Percentiles rank a stretch among this genome's conserved stretches.
Evolutionary conservation across 2,113 vertebrate genomes (phyloP).

Genomic region (Candoia aspera): DNA sequence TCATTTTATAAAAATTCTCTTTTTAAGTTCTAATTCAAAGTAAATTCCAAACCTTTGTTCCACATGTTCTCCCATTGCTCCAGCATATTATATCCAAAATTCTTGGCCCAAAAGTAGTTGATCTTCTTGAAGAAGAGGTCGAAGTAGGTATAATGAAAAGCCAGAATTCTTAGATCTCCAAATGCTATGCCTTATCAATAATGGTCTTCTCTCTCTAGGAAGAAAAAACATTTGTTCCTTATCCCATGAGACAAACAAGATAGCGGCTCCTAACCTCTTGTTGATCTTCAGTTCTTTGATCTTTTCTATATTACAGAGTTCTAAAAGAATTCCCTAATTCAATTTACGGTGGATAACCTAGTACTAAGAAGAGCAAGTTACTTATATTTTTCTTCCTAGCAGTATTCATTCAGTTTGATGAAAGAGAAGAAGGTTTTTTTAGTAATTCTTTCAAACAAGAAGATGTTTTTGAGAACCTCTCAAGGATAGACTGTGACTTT

Average conservation of each 20-base stretch:
- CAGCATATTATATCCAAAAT: too few species aligned
- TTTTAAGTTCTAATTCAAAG: too few species aligned
- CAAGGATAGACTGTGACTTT: neutral
- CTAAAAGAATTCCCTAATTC: neutral
- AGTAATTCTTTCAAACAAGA: neutral
- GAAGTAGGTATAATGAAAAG: neutral
- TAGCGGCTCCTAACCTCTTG: neutral
- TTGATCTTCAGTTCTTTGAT: neutral
- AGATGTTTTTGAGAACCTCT: neutral
- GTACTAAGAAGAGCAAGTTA: neutral
- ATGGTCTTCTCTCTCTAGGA: neutral
- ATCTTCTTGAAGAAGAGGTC: neutral
- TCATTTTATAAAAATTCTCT: too few species aligned
- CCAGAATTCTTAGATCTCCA: neutral
- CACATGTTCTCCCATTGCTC: too few species aligned
- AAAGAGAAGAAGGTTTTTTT: neutral
- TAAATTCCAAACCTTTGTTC: too few species aligned
- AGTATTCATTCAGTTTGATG: neutral
- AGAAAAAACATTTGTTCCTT: constrained; percentile 5
- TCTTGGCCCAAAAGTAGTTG: neutral
- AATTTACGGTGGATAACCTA: neutral
- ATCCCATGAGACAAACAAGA: neutral
- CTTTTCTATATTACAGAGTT: neutral
- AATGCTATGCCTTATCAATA: neutral
- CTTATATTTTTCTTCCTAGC: neutral